Evolutionary conservation across 2,113 vertebrate species (phyloP), one percentile per base, ranked within the genome.

Genomic region (Petroica traversi): DNA sequence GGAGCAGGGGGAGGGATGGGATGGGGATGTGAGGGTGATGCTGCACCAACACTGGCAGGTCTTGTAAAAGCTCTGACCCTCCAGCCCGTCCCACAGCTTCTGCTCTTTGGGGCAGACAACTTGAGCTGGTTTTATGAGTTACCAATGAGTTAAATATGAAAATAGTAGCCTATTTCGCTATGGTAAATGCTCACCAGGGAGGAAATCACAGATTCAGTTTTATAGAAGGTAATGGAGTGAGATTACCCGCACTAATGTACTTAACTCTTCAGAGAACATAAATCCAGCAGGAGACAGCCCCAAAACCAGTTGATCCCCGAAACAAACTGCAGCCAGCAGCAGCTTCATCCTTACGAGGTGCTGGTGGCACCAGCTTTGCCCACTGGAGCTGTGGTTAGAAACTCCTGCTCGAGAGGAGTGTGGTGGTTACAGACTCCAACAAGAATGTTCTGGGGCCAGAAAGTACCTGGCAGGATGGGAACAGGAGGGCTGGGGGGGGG

Each of bases 71-170:
- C n/a, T 71, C 62, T 59, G 20, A 78, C 84, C 91, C 89, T 96
- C 94, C 38, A 25, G 57, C 69, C 74, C 0, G 0, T 97, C 94
- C 95, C 12, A 19, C 62, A 90, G 82, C 92, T 97, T 96, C 96
- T 97, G 89, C 83, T 94, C 82, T 92, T 96, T 20, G 67, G 73
- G 91, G 63, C 57, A 51, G 88, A 97, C 87, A 26, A 59, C 91
- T 80, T 86, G 94, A 88, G 93, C 76, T 91, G 62, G 15, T 96
- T 98, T 98, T 98, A 98, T 77, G 81, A 96, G 92, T 97, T 94
- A 88, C 89, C 89, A 66, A 92, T 57, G 51, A 92, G 83, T 97
- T 95, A 95, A 93, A 95, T 95, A 94, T 88, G 95, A 97, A 96
- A 95, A 96, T 97, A 96, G 94, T 57, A 93, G 96, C 84, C 24